These are phyloP conservation scores for Galbula dea DNA, from an alignment of 2,113 vertebrate species.

Conservation along the genomic window DNA sequence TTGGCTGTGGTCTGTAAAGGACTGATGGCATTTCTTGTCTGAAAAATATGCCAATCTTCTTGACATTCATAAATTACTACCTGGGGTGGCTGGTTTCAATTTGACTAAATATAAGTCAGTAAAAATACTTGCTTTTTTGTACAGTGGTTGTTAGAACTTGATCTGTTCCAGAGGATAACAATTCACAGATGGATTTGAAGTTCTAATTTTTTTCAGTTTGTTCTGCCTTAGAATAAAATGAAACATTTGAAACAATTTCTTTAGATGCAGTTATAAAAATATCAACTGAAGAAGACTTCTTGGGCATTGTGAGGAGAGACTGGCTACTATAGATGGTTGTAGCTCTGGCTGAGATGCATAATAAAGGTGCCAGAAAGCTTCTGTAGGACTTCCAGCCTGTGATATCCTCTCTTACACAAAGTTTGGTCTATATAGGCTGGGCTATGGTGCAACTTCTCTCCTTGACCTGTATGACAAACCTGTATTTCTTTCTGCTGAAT, in stretches of 20 bases:
- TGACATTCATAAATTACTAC: constrained; percentile 50
- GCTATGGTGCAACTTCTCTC: not conserved
- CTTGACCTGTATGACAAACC: not conserved
- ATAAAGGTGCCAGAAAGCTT: not conserved
- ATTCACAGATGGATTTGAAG: constrained; percentile 30
- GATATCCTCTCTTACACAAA: not conserved
- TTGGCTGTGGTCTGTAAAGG: constrained; percentile 29
- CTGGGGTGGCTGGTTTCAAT: constrained; percentile 35
- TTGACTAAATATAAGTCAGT: constrained; percentile 45
- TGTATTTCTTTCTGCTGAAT: not conserved
- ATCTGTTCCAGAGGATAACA: constrained; percentile 17
- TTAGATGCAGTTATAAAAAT: not conserved
- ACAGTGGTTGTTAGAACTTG: not conserved
- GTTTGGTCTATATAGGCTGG: not conserved
- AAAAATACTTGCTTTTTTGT: constrained; percentile 35
- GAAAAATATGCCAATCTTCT: constrained; percentile 27
- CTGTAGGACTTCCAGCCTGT: not conserved
- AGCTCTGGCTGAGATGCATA: not conserved
- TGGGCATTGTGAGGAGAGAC: not conserved
- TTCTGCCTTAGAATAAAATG: not conserved
- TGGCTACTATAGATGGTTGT: not conserved
- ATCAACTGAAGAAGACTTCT: not conserved
- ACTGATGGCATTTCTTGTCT: constrained; percentile 21
- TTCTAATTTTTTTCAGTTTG: not conserved
- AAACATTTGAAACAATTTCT: not conserved